phyloP scores from a whole-genome alignment of 2,797 vertebrate species.

The Sebastes oblongus region DNA sequence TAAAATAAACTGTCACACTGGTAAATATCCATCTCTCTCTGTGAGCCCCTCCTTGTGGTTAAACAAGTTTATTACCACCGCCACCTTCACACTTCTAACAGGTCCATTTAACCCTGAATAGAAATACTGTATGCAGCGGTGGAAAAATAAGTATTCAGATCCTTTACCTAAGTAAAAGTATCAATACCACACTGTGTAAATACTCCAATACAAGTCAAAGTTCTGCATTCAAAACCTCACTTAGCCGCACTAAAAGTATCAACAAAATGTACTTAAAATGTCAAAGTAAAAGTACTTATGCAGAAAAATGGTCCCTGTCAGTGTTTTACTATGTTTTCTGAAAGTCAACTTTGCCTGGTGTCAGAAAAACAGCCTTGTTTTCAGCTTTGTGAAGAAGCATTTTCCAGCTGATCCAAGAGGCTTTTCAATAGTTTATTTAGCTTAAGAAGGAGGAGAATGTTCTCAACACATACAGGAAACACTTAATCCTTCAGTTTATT shows the following conservation, averaged over 20 bases:
- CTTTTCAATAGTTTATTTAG: neutral
- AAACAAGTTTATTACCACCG: constrained; percentile 45
- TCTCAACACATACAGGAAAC: neutral
- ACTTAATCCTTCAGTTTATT: neutral
- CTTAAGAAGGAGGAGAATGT: neutral
- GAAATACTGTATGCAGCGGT: neutral
- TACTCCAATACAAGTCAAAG: neutral
- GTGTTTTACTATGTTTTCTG: neutral
- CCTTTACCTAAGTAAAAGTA: neutral
- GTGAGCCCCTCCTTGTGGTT: constrained; percentile 74
- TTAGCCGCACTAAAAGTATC: too few relatives aligned
- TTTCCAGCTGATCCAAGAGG: neutral
- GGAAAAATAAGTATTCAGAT: neutral
- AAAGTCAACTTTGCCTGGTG: neutral
- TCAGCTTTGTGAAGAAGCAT: neutral
- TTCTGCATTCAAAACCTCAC: neutral
- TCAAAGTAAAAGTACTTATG: neutral
- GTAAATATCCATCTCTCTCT: neutral
- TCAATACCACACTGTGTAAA: neutral
- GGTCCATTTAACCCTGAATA: neutral
- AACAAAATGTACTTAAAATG: too few relatives aligned
- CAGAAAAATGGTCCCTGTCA: neutral
- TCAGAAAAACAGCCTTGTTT: neutral
- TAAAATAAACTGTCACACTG: neutral
- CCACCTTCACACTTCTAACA: neutral